These are phyloP conservation scores for Xiphorhynchus erythropygius DNA, from an alignment of 2,797 vertebrate genomes.

Conservation along the genomic window DNA sequence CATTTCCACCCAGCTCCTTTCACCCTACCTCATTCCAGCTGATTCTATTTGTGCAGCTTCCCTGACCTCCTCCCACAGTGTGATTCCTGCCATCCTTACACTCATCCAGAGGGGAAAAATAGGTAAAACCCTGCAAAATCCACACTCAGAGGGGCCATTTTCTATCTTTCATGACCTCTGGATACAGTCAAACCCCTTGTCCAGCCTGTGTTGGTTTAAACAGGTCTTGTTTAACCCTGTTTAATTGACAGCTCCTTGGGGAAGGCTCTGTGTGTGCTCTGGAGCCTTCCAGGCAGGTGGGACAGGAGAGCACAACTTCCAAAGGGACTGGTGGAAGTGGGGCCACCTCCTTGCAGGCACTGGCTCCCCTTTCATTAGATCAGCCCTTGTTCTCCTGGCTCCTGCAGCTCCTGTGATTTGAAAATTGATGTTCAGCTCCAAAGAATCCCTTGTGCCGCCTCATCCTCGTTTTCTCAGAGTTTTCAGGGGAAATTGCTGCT, in stretches of 20 bases:
- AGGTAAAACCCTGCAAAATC: not conserved
- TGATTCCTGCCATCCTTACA: rapidly evolving
- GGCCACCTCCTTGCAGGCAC: not conserved
- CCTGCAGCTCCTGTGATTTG: not conserved
- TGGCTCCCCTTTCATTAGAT: not conserved
- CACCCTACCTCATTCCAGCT: not conserved
- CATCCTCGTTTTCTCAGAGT: not conserved
- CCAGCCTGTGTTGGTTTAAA: not conserved
- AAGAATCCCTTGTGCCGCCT: not conserved
- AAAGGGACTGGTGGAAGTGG: not conserved
- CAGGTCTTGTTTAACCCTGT: not conserved
- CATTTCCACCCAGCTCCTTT: not conserved
- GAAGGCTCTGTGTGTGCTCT: not conserved
- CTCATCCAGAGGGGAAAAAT: rapidly evolving
- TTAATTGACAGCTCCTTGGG: not conserved
- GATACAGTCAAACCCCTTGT: not conserved
- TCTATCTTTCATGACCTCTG: not conserved
- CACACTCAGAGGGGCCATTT: rapidly evolving
- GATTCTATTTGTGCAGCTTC: not conserved
- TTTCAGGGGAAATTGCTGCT: not conserved
- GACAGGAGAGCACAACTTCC: not conserved
- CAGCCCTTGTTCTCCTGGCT: not conserved
- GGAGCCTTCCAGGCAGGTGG: not conserved
- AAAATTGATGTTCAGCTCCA: not conserved
- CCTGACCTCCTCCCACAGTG: not conserved